phyloP scores from a whole-genome alignment of 2,797 vertebrate species.

The Mallotus villosus region DNA sequence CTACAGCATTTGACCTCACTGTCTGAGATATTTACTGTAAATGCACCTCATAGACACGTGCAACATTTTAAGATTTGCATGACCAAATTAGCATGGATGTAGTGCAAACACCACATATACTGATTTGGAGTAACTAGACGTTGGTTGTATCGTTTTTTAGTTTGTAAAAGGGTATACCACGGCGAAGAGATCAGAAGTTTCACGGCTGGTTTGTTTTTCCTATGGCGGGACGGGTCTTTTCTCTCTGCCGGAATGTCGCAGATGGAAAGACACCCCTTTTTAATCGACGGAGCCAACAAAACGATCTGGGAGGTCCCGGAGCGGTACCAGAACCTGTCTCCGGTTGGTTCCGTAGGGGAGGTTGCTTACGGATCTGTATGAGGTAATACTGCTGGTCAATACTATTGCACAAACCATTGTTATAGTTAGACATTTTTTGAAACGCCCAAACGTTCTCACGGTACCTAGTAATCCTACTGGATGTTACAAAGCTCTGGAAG shows the following conservation, averaged over 20 bases:
- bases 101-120: not conserved
- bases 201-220: conserved; percentile 61
- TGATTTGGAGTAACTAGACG: not conserved
- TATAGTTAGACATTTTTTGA: not conserved
- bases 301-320: conserved; percentile 95
- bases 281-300: conserved; percentile 92
- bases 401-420: conserved; percentile 28
- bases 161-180: conserved; percentile 34
- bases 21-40: too few species aligned
- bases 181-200: conserved; percentile 65
- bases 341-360: conserved; percentile 95
- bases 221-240: conserved; percentile 58
- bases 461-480: too few species aligned
- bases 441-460: not conserved
- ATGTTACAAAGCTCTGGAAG: too few species aligned
- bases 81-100: not conserved
- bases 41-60: not conserved
- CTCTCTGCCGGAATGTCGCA: conserved; percentile 84
- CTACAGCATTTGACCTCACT: not conserved
- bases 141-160: conserved; percentile 14
- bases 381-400: conserved; percentile 71
- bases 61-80: conserved; percentile 5
- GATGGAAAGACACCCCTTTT: conserved; percentile 83
- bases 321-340: conserved; percentile 86
- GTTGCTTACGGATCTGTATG: conserved; percentile 95